Evolutionary conservation across 2,888 invertebrate species (phyloP), one percentile per base, ranked within the genome.

Genomic region (Protodeltote pygarga): DNA sequence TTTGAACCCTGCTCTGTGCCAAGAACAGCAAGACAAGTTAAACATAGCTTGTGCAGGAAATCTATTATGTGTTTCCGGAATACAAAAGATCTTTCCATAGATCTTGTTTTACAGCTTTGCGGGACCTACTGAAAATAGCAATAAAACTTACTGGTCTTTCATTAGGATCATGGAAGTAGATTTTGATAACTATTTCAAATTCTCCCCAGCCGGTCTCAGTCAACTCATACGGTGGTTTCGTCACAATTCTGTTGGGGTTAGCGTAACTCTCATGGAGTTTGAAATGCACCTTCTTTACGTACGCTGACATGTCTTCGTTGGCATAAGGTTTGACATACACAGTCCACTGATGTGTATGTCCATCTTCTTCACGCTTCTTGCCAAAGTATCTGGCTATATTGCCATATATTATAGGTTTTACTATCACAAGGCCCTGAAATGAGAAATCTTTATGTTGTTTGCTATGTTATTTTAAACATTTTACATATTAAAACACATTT

Each of bases 121-220:
- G n/a, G n/a, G n/a, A n/a, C n/a, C n/a, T n/a, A n/a, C n/a, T n/a
- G n/a, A n/a, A 16, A 24, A 23, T 10, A 8, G 5, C 5, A 29
- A 11, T 5, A n/a, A 15, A 52, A 93, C 94, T 94, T 85, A 98
- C 98, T 9, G 98, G 97, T 79, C 97, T 93, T 87, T 98, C 99
- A 75, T 98, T 98, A 1, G 97, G 97, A 92, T 99, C 99, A 78
- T 97, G 96, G 74, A 99, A 99, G 84, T 98, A 98, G 54, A 99
- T 97, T 84, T 99, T 99, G 40, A 99, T 98, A 20, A 98, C 97
- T 60, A 99, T 97, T 89, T 99, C 99, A 83, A 99, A 99, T 90
- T 99, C 99, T 64, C 99, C 99, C 99, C 99, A 99, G 1, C 99
- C 99, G 0, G 99, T 99, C 87, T 99, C 99, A 0, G 97, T 97